Conservation (phyloP, 2,888 invertebrate species). For the Abscondita cerata region DNA sequence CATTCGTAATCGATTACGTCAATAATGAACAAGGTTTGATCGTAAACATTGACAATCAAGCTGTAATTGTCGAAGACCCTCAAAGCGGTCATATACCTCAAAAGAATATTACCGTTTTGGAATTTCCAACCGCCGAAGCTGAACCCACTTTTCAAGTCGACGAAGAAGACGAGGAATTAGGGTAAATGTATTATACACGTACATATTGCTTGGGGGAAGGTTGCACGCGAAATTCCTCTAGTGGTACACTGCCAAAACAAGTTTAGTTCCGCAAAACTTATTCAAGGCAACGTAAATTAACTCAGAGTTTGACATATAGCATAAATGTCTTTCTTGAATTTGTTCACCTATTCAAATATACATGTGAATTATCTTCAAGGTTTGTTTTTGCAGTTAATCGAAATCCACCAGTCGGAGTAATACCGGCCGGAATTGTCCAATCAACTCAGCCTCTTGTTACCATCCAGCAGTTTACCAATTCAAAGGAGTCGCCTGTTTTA, state of each 20-base stretch:
- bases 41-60: slow-evolving; percentile 47
- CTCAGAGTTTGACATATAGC: slow-evolving; percentile 7
- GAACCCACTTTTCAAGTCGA: slow-evolving; percentile 50
- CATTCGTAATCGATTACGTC: slow-evolving; percentile 47
- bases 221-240: slow-evolving; percentile 4
- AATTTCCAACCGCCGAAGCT: slow-evolving; percentile 51
- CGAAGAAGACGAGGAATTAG: slow-evolving; percentile 54
- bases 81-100: slow-evolving; percentile 39
- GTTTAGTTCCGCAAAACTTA: background rate
- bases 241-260: slow-evolving; percentile 1
- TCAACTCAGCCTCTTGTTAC: slow-evolving; percentile 57
- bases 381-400: slow-evolving; percentile 51
- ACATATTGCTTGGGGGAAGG: slow-evolving; percentile 4
- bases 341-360: too few relatives aligned
- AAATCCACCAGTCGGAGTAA: slow-evolving; percentile 54
- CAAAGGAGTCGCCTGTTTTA: slow-evolving; percentile 57
- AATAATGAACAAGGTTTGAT: slow-evolving; percentile 44
- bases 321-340: background rate
- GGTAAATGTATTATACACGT: too few relatives aligned
- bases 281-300: background rate
- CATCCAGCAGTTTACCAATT: slow-evolving; percentile 56
- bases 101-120: slow-evolving; percentile 51
- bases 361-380: background rate
- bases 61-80: slow-evolving; percentile 52
- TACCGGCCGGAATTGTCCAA: slow-evolving; percentile 60